A percentile compares a stretch with the other conserved stretches of the same genome.
Conservation (phyloP, 2,888 invertebrate species). For the Scaptomyza tumidula region DNA sequence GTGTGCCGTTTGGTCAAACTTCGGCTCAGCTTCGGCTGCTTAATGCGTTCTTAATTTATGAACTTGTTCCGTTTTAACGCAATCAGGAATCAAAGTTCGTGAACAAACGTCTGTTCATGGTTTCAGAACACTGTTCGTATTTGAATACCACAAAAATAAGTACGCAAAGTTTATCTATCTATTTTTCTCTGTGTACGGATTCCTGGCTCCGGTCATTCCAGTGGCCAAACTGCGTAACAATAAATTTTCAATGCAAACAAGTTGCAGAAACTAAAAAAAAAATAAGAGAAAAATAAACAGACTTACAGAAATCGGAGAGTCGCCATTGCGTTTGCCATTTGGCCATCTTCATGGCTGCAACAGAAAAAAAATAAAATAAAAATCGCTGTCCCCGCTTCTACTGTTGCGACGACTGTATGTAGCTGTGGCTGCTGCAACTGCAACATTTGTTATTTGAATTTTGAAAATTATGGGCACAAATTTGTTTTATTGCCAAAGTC, state of each 20-base stretch:
- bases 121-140: too few relatives aligned
- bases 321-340: slow-evolving; percentile 36
- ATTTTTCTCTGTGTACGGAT: neutral
- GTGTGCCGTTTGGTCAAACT: too few relatives aligned
- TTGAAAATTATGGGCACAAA: slow-evolving; percentile 80
- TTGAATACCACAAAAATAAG: too few relatives aligned
- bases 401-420: slow-evolving; percentile 1
- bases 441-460: slow-evolving; percentile 79
- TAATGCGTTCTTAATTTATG: too few relatives aligned
- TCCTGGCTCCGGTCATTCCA: slow-evolving; percentile 45
- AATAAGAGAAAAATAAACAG: slow-evolving; percentile 11
- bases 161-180: too few relatives aligned
- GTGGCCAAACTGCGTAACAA: slow-evolving; percentile 77
- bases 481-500: slow-evolving; percentile 81
- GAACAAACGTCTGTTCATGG: too few relatives aligned
- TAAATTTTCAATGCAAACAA: slow-evolving; percentile 80
- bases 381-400: slow-evolving; percentile 29
- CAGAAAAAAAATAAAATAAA: neutral
- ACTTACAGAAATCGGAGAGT: slow-evolving; percentile 51
- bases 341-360: slow-evolving; percentile 15
- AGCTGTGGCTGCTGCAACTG: slow-evolving; percentile 16
- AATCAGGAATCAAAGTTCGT: too few relatives aligned
- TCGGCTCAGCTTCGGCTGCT: too few relatives aligned
- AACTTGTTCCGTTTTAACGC: too few relatives aligned
- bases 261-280: slow-evolving; percentile 52